A percentile compares a stretch with the other conserved stretches of the same genome.
phyloP scores from a whole-genome alignment of 2,888 invertebrate genomes.

The Clivina fossor region DNA sequence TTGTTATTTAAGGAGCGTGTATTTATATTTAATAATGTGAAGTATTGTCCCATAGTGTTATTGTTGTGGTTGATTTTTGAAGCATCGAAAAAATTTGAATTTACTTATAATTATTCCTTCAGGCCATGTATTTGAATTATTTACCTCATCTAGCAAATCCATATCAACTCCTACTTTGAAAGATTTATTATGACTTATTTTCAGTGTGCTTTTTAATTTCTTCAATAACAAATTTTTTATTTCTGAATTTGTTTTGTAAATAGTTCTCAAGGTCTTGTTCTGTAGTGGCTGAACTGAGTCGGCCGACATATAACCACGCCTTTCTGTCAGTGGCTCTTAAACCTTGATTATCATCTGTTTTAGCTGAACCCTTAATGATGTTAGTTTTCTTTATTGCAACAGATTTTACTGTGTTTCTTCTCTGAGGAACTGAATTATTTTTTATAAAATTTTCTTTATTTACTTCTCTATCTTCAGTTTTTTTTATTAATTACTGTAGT shows the following conservation, averaged over 20 bases:
- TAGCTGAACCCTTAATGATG: not conserved
- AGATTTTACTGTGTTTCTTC: not conserved
- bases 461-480: no score
- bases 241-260: slow-evolving; percentile 1
- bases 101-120: not conserved
- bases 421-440: no score
- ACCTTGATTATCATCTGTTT: not conserved
- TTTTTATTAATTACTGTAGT: no score
- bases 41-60: no score
- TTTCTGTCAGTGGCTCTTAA: not conserved
- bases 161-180: slow-evolving; percentile 4
- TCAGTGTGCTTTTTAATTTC: not conserved
- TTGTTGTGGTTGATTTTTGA: no score
- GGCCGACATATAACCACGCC: not conserved
- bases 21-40: no score
- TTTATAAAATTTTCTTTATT: no score
- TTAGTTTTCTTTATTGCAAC: no score
- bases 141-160: slow-evolving; percentile 2
- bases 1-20: no score
- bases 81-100: slow-evolving; percentile 1
- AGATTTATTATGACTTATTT: slow-evolving; percentile 6
- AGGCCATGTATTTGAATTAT: not conserved
- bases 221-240: not conserved
- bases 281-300: not conserved
- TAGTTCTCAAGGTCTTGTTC: not conserved